Base-by-base conservation (phyloP, 1,140 invertebrate species). In the Megathymus violae region DNA sequence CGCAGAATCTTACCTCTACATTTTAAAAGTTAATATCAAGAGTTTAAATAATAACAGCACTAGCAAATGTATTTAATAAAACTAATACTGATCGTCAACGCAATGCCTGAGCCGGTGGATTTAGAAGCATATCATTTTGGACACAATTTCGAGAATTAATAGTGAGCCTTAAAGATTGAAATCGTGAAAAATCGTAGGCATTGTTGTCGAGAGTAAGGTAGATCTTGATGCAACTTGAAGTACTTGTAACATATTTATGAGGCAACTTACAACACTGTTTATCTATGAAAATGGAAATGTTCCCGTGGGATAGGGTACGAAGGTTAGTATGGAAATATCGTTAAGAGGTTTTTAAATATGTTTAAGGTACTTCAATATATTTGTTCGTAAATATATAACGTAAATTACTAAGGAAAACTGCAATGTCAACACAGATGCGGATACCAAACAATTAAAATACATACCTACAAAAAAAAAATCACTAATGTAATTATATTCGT, bases 1-100 rank as follows among this genome's bases (percentile, higher is more conserved):
- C 65, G 78, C 74, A 78, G 76, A 80, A 80, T 77, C 78, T 78
- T 67, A 65, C 54, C 65, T 64, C 47, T 43, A 54, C 16, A 44
- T 25, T 34, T 56, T n/a, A n/a, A n/a, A n/a, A n/a, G n/a, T n/a
- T n/a, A n/a, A n/a, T n/a, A n/a, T n/a, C n/a, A n/a, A n/a, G n/a
- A n/a, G n/a, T n/a, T n/a, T n/a, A n/a, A n/a, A n/a, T n/a, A n/a
- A n/a, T n/a, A n/a, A n/a, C n/a, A n/a, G n/a, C n/a, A n/a, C n/a
- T n/a, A n/a, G n/a, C n/a, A n/a, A n/a, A n/a, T n/a, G n/a, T n/a
- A n/a, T n/a, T n/a, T n/a, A n/a, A n/a, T n/a, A n/a, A n/a, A n/a
- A n/a, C n/a, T n/a, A n/a, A n/a, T n/a, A n/a, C n/a, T n/a, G n/a
- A n/a, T n/a, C n/a, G n/a, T n/a, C n/a, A n/a, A n/a, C n/a, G n/a